phyloP scores from a whole-genome alignment of 2,888 invertebrate species.

The Volucella zonaria region DNA sequence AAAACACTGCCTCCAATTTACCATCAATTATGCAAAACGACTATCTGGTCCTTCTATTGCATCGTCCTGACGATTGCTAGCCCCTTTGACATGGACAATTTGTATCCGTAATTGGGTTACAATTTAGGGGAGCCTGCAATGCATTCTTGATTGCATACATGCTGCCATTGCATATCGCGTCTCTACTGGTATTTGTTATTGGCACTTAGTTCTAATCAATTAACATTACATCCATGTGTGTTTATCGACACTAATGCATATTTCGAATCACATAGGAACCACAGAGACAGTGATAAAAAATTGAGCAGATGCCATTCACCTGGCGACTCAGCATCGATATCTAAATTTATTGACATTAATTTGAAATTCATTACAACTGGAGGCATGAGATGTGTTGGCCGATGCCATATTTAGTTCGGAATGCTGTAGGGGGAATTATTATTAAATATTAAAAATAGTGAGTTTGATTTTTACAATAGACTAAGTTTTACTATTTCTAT shows the following conservation, averaged over 20 bases:
- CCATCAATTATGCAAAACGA: slow-evolving; percentile 82
- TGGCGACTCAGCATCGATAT: slow-evolving; percentile 42
- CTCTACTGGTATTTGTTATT: slow-evolving; percentile 44
- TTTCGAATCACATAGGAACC: slow-evolving; percentile 59
- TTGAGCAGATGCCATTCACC: slow-evolving; percentile 60
- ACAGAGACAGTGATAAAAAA: slow-evolving; percentile 50
- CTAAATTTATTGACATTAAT: slow-evolving; percentile 53
- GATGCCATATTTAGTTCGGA: neutral
- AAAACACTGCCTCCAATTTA: slow-evolving; percentile 81
- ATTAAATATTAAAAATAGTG: slow-evolving; percentile 48
- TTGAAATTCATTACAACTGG: slow-evolving; percentile 50
- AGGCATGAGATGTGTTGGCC: slow-evolving; percentile 25
- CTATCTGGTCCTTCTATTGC: slow-evolving; percentile 71
- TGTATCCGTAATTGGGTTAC: slow-evolving; percentile 72
- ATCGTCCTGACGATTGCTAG: slow-evolving; percentile 61
- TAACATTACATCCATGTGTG: slow-evolving; percentile 50
- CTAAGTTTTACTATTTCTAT: neutral
- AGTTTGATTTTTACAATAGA: slow-evolving; percentile 33
- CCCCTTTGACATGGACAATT: slow-evolving; percentile 72
- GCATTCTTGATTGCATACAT: slow-evolving; percentile 55
- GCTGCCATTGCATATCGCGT: neutral
- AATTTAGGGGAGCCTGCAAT: slow-evolving; percentile 53
- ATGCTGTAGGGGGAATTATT: slow-evolving; percentile 17
- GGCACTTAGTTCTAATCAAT: slow-evolving; percentile 71
- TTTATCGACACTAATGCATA: slow-evolving; percentile 61